Percentiles rank a stretch among this genome's conserved stretches.
phyloP scores from a whole-genome alignment of 2,797 vertebrate genomes.

The Silurus aristotelis region DNA sequence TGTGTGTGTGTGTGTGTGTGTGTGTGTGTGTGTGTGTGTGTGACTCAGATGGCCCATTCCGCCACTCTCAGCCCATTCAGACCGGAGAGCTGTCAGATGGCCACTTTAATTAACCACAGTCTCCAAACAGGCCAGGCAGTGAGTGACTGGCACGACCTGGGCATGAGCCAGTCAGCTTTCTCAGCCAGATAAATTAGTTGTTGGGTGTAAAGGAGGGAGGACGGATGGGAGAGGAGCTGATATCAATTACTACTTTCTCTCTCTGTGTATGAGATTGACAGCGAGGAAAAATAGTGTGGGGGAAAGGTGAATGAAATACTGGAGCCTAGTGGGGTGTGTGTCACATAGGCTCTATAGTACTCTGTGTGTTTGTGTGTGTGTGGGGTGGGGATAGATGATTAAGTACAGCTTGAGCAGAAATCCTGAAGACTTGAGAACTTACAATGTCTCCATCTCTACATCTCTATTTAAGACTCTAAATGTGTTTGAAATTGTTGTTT shows the following conservation, averaged over 20 bases:
- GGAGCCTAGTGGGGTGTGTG: background rate
- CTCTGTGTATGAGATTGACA: slow-evolving; percentile 51
- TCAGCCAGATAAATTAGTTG: slow-evolving; percentile 80
- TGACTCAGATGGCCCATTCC: slow-evolving; percentile 10
- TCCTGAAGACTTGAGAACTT: slow-evolving; percentile 73
- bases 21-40: slow-evolving; percentile 30
- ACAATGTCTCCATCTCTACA: slow-evolving; percentile 77
- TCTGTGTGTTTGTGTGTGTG: background rate
- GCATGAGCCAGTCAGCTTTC: slow-evolving; percentile 73
- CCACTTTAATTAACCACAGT: slow-evolving; percentile 79
- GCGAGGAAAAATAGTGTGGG: slow-evolving; percentile 68
- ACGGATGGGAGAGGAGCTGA: slow-evolving; percentile 75
- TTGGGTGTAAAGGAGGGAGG: slow-evolving; percentile 73
- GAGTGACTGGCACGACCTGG: slow-evolving; percentile 75
- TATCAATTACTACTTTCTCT: slow-evolving; percentile 79
- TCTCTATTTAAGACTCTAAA: slow-evolving; percentile 62
- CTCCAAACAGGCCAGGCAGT: slow-evolving; percentile 63
- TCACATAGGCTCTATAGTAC: background rate
- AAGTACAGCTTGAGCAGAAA: slow-evolving; percentile 71
- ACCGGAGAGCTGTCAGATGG: slow-evolving; percentile 72
- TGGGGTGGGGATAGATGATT: slow-evolving; percentile 60
- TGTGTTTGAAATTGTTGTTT: too few species aligned
- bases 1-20: slow-evolving; percentile 17
- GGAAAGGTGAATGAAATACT: slow-evolving; percentile 72
- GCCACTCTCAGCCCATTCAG: slow-evolving; percentile 60